Percentiles rank a stretch among this genome's conserved stretches.
These are phyloP conservation scores for Sorex fumeus DNA, from an alignment of 2,113 vertebrate genomes.

Conservation along the genomic window DNA sequence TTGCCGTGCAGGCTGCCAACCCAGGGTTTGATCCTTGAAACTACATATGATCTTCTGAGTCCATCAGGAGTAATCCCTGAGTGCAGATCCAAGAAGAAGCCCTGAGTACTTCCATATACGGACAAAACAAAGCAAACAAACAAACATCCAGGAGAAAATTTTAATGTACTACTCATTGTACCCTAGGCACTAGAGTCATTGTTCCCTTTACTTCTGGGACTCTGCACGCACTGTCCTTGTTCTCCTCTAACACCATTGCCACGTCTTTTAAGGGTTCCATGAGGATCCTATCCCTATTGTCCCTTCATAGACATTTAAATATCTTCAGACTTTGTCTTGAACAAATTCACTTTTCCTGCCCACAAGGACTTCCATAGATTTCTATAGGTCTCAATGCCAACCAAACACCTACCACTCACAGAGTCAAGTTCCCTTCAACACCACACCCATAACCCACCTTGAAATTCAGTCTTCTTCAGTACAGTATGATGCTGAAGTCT, in stretches of 20 bases:
- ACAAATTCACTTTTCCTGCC: neutral
- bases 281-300: neutral
- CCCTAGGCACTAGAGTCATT: neutral
- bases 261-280: neutral
- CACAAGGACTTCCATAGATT: neutral
- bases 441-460: neutral
- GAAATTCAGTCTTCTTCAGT: neutral
- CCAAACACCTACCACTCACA: neutral
- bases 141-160: neutral
- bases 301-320: fast-evolving
- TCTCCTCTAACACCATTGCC: neutral
- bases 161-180: neutral
- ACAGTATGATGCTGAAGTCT: neutral
- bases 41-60: no score
- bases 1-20: no score
- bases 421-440: no score
- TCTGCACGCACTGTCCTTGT: no score
- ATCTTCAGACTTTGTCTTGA: neutral
- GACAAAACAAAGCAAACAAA: neutral
- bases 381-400: neutral
- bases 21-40: no score
- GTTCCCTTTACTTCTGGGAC: neutral
- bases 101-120: no score
- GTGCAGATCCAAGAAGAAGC: no score
- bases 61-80: no score